Evolutionary conservation across 2,888 invertebrate genomes (phyloP), one percentile per base, ranked within the genome.

Genomic region (Agrochola macilenta): DNA sequence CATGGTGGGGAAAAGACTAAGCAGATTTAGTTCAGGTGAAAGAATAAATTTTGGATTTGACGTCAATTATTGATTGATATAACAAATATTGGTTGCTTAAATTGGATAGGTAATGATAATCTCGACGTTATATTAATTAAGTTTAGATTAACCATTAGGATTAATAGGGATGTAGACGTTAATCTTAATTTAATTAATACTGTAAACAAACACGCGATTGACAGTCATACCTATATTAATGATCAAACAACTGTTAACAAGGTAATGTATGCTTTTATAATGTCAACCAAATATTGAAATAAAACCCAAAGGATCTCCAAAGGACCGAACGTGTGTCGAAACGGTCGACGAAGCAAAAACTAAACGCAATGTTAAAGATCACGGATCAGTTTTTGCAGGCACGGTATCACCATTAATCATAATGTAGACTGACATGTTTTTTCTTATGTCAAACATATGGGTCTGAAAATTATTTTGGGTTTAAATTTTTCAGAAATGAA

Each of bases 301-400:
- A 11, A 49, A 49, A 76, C 3, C 17, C 3, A 66, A 61, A 35
- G 35, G 4, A 76, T 52, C 39, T 14, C 43, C 52, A 26, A 58
- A 64, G 17, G 35, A 43, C 26, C 43, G 30, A 78, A 79, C 60
- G 78, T 65, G 69, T 82, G 70, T 64, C 68, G 58, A 69, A 77
- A 58, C 35, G 66, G 63, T 17, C 35, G 39, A 65, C 49, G 5
- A 7, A 60, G 73, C 79, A 85, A 87, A 84, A 87, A 85, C 80
- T 65, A 72, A 87, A 75, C 74, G 81, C 81, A 71, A 84, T 78
- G 71, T 85, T 76, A 85, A 74, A 82, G 73, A 75, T 79, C 77
- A 76, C 23, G 77, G 71, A 54, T 73, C 78, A 76, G 46, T 86
- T 86, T 87, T 87, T 87, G 81, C 72, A 63, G 76, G 64, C 58